Base-by-base conservation (phyloP, 2,113 vertebrate genomes). In the Bombycilla garrulus region DNA sequence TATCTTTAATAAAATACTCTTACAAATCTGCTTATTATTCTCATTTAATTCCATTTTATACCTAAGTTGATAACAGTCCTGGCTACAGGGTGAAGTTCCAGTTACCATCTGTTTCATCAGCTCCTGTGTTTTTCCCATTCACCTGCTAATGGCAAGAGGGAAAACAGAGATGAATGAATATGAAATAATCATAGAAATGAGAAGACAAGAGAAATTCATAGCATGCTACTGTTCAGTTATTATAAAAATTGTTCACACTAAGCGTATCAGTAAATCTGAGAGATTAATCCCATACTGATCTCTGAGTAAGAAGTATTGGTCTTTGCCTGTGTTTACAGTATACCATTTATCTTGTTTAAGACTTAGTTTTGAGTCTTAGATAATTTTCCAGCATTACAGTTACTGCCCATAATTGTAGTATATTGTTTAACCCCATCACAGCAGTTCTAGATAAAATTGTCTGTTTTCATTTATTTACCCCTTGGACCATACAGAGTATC, bases 1-100 rank as follows among this genome's bases (percentile, higher is more conserved):
- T 94, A 93, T 95, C 82, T 95, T 96, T 95, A 97, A 97, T 97
- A 96, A 97, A 97, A 90, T 90, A 58, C 65, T 94, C 77, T 97
- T 74, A 89, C 57, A 92, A 95, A 88, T 91, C 86, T 87, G 95
- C 70, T 95, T 96, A 95, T 95, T 97, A 97, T 74, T 96, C 91
- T 97, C 42, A 93, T 97, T 96, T 96, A 95, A 96, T 96, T 95
- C 69, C 65, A 95, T 86, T 1, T 86, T 78, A 76, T 50, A 83
- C 69, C 40, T 29, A 33, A 93, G 56, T 92, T 90, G 57, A 67
- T 72, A 90, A 65, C 70, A 92, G 76, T 86, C 67, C 53, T 4
- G 16, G 53, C 86, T 93, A 94, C 48, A 76, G 56, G 26, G 48
- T 78, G 61, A 74, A 90, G 53, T 42, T 42, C 42, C 42, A 42